These are phyloP conservation scores for Goniozus legneri DNA, from an alignment of 1,140 invertebrate species.

Conservation along the genomic window DNA sequence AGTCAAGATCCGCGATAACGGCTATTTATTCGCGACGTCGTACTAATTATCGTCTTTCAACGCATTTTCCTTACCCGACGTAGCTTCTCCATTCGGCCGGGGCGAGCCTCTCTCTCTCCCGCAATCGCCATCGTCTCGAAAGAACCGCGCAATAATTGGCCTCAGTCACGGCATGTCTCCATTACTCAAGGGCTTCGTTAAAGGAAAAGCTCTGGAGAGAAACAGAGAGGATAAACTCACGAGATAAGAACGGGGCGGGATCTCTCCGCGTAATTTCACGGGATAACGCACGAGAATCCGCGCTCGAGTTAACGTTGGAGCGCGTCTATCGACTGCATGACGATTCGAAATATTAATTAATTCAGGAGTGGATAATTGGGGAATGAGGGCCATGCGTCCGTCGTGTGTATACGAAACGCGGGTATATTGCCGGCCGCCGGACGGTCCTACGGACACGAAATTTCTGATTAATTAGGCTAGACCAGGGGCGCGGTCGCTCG, in stretches of 20 bases:
- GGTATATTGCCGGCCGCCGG: constrained; percentile 19
- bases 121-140: neutral
- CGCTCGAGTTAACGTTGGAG: too few species aligned
- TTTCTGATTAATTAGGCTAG: constrained; percentile 28
- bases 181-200: constrained; percentile 31
- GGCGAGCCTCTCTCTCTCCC: neutral
- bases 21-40: too few species aligned
- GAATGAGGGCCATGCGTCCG: too few species aligned
- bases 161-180: constrained; percentile 31
- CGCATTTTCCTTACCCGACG: too few species aligned
- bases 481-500: constrained; percentile 14
- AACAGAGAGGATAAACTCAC: constrained; percentile 14
- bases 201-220: too few species aligned
- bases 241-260: constrained; percentile 3
- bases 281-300: too few species aligned
- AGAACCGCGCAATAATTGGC: constrained; percentile 26
- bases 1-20: too few species aligned
- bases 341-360: constrained; percentile 18
- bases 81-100: too few species aligned
- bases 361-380: constrained; percentile 23
- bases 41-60: too few species aligned
- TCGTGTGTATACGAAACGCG: constrained; percentile 20
- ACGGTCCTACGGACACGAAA: constrained; percentile 15
- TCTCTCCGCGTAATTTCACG: too few species aligned
- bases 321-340: too few species aligned